Base-by-base conservation (phyloP, 2,888 invertebrate genomes). In the Phorcus lineatus region DNA sequence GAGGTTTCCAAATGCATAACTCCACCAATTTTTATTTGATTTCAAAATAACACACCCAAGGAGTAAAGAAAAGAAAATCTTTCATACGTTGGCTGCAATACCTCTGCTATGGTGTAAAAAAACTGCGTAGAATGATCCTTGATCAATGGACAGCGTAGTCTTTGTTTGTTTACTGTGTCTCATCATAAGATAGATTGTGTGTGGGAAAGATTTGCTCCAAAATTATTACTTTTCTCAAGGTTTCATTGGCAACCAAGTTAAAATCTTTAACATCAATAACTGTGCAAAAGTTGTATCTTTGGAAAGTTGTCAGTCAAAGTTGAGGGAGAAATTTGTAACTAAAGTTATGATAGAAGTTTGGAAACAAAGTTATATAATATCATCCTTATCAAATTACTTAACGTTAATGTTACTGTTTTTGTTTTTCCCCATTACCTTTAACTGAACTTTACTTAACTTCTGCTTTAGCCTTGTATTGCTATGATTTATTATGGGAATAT, bases 21-120 rank as follows among this genome's bases (percentile, higher is more conserved):
- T 70, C 40, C 40, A n/a, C 70, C 40, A 67, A 36, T 70, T 70
- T 70, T n/a, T 70, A n/a, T 70, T 31, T 70, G 70, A 40, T 70
- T 13, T 70, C 36, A 2, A 40, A 70, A 40, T 70, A 70, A 70
- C 70, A 70, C 70, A 36, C 70, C 70, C 70, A 70, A n/a, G 70
- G 70, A 70, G 70, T 36, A 70, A 70, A 70, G 70, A 70, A 31
- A 36, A 36, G 31, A 19, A 36, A 70, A 70, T 36, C 40, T 36
- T 70, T 70, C 36, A 70, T 70, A 36, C 40, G 17, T 70, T 70
- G 28, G 31, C 28, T 36, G 70, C 28, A 70, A 17, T 6, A 31
- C 24, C 17, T 70, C 70, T 70, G 70, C 70, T 7, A n/a, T 70
- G 31, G 36, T 19, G 2, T 70, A 70, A 36, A 24, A 40, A 47